A percentile compares a stretch with the other conserved stretches of the same genome.
Evolutionary conservation across 2,888 invertebrate genomes (phyloP).

Genomic region (Tinea pellionella): DNA sequence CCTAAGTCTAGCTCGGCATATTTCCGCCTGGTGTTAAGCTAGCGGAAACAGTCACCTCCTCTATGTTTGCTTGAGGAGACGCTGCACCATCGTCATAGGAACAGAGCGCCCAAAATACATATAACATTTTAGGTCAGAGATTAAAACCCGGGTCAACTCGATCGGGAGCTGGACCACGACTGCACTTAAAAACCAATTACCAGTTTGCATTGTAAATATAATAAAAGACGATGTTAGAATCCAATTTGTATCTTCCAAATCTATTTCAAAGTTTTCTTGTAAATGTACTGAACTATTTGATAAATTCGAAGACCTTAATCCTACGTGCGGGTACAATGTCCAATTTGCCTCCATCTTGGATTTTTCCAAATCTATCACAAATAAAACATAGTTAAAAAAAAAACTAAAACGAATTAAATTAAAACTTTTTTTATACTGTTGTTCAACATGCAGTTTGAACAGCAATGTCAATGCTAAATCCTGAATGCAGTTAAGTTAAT

Average conservation of each 20-base stretch:
- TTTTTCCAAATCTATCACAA: not conserved
- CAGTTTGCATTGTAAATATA: conserved; percentile 94
- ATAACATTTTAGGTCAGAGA: no score
- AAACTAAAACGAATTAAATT: no score
- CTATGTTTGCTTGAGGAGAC: no score
- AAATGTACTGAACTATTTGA: conserved; percentile 54
- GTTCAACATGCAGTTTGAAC: not conserved
- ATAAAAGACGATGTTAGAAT: conserved; percentile 90
- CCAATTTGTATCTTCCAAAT: conserved; percentile 88
- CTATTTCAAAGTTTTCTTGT: conserved; percentile 75
- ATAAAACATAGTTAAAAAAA: not conserved
- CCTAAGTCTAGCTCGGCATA: no score
- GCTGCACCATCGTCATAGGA: no score
- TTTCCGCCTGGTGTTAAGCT: no score
- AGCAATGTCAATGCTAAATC: not conserved
- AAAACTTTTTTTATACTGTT: not conserved
- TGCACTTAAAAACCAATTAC: conserved; percentile 45
- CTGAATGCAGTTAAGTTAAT: not conserved
- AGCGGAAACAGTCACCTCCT: no score
- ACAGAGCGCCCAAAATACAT: no score
- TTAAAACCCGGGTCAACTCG: no score
- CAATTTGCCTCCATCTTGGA: conserved; percentile 44
- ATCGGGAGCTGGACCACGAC: no score
- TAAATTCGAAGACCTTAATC: conserved; percentile 44
- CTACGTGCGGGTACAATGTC: conserved; percentile 29